Base-by-base conservation (phyloP, 2,888 invertebrate genomes). In the Helicoverpa assulta region DNA sequence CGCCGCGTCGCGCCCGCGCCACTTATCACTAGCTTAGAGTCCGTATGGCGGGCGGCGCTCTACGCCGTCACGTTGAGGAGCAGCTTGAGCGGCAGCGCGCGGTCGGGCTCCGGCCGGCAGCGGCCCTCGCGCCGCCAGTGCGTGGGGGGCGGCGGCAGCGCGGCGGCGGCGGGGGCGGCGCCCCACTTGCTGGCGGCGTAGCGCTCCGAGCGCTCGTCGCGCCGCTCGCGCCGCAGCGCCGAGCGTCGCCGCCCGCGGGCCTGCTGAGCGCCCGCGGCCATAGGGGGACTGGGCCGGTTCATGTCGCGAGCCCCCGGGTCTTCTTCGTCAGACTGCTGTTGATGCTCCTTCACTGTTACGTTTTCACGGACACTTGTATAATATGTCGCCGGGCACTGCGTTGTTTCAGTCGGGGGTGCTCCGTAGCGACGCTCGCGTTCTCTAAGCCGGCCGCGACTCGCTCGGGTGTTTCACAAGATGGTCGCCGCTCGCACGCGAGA, bases 151-250 rank as follows among this genome's bases (percentile, higher is more conserved):
- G 97, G 97, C 71, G 98, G 98, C 88, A 98, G 94, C 78, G 97
- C 97, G 84, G 97, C 97, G 55, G 98, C 98, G 69, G 97, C 97
- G 61, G 98, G 98, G 66, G 98, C 97, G 83, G 98, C 98, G 87
- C 97, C 98, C 96, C 98, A 98, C 92, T 98, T 98, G 90, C 98
- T 97, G 88, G 97, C 98, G 79, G 98, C 98, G 91, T 93, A 94
- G 78, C 94, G 93, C 85, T 94, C 94, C 66, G 90, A 90, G 53
- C 93, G 89, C 68, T 90, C 86, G 75, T 84, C 86, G 65, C 86
- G 82, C 67, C 85, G 78, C 58, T 81, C 86, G 54, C 78, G 80
- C 80, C 86, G 73, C 67, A 85, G 71, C 62, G 80, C 84, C 14
- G 92, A 81, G 65, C 93, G 90, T 64, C 94, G 87, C 60, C 92